Evolutionary conservation across 2,888 invertebrate species (phyloP).

Genomic region (Thelaira solivaga): DNA sequence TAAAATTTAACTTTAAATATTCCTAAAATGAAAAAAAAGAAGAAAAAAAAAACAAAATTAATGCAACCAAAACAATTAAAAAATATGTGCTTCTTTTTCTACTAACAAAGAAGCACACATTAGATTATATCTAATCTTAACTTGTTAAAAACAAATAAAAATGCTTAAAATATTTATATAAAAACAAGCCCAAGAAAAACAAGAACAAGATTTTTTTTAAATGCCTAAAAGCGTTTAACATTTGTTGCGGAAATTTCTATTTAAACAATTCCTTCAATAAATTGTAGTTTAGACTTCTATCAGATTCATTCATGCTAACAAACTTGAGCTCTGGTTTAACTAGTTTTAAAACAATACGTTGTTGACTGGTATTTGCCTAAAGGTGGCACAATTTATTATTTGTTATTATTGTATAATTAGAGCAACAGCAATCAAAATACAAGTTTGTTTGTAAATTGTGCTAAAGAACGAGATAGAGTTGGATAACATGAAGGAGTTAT

Average conservation of each 20-base stretch:
- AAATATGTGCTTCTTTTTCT: slow-evolving; percentile 27
- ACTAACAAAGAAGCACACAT: slow-evolving; percentile 31
- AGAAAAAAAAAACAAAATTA: slow-evolving; percentile 8
- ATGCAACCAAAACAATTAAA: background rate
- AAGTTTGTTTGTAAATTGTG: no score
- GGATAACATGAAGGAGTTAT: no score
- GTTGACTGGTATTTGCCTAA: no score
- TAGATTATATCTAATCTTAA: slow-evolving; percentile 33
- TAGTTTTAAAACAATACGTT: no score
- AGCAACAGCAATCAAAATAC: no score
- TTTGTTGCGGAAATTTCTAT: background rate
- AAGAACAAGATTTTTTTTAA: slow-evolving; percentile 6
- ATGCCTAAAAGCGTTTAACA: slow-evolving; percentile 12
- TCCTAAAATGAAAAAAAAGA: slow-evolving; percentile 29
- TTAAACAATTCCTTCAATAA: no score
- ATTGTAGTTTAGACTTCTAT: no score
- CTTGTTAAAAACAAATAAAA: slow-evolving; percentile 20
- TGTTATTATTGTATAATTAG: no score
- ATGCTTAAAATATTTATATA: slow-evolving; percentile 1
- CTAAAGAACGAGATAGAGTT: no score
- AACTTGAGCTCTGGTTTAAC: no score
- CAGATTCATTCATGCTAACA: no score
- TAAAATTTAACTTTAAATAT: slow-evolving; percentile 30
- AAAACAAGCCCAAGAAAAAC: background rate
- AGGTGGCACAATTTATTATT: no score